A percentile compares a stretch with the other conserved stretches of the same genome.
phyloP scores from a whole-genome alignment of 30 jellyfish, hydroid and myxozoan species.

The Catostylus mosaicus region DNA sequence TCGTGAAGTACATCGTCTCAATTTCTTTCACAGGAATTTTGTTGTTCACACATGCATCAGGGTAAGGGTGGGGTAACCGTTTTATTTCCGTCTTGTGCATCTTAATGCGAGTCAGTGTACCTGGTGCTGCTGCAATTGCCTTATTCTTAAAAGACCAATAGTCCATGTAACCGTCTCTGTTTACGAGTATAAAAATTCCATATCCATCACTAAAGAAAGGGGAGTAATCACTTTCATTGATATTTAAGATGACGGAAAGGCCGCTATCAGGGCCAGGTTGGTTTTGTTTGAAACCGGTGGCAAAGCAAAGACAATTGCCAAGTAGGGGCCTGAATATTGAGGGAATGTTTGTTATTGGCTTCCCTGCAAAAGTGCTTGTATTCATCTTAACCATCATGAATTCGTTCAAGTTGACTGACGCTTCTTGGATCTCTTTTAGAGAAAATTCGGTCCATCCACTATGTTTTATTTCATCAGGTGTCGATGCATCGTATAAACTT shows the following conservation, averaged over 20 bases:
- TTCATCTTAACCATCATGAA: neutral
- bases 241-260: neutral
- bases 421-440: neutral
- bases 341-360: neutral
- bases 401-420: neutral
- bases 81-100: neutral
- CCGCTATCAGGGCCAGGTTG: neutral
- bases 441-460: too few relatives aligned
- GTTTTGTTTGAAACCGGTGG: neutral
- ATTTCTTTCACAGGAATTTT: neutral
- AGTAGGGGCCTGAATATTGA: neutral
- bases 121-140: neutral
- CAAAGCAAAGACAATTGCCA: neutral
- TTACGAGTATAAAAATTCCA: neutral
- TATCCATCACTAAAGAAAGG: neutral
- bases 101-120: neutral
- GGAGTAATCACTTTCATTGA: constrained; percentile 2
- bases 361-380: neutral
- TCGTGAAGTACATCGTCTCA: neutral
- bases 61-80: neutral
- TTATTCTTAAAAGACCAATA: neutral
- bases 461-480: too few relatives aligned
- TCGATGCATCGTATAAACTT: too few relatives aligned
- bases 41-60: neutral
- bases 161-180: neutral